Base-by-base conservation (phyloP, 2,113 vertebrate species). In the Passer montanus region DNA sequence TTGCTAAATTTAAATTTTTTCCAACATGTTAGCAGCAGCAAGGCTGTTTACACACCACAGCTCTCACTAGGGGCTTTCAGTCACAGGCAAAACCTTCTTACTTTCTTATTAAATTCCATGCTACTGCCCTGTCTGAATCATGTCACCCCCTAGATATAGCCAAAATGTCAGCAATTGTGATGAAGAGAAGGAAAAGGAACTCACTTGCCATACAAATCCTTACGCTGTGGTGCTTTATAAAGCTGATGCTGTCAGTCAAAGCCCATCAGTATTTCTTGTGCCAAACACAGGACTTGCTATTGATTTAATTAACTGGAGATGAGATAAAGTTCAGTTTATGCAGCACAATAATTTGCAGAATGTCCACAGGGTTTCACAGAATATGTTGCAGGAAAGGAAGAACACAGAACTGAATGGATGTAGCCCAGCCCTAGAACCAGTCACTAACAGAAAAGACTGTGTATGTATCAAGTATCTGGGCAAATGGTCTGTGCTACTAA, bases 291-390 rank as follows among this genome's bases (percentile, higher is more conserved):
- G 58, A 13, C 26, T 67, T 56, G 55, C 23, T 95, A 87, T 84
- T 94, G 83, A 97, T 95, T 96, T 91, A 94, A 96, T 94, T 94
- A 96, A 67, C 50, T 30, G 55, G 43, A 88, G 18, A 63, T 93
- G 68, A 95, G 69, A 87, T 78, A 78, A 97, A 91, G 41, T 93
- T 94, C 46, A 55, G 7, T 79, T 95, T 95, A 81, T 11, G 3
- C 27, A 78, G 46, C 39, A 13, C 77, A 94, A 16, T 56, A 78
- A 84, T 52, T 78, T 19, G 8, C 39, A 62, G 11, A 33, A 80
- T 70, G 37, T 41, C 87, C 63, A 85, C 30, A 83, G 33, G 31
- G 49, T 70, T 64, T 89, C n/a, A 44, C 23, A 62, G 70, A 58
- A 59, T 22, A 16, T 81, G 43, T 47, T 41, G 9, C 1, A 2